Conservation (phyloP, 1,140 invertebrate species). For the Aporrectodea caliginosa region DNA sequence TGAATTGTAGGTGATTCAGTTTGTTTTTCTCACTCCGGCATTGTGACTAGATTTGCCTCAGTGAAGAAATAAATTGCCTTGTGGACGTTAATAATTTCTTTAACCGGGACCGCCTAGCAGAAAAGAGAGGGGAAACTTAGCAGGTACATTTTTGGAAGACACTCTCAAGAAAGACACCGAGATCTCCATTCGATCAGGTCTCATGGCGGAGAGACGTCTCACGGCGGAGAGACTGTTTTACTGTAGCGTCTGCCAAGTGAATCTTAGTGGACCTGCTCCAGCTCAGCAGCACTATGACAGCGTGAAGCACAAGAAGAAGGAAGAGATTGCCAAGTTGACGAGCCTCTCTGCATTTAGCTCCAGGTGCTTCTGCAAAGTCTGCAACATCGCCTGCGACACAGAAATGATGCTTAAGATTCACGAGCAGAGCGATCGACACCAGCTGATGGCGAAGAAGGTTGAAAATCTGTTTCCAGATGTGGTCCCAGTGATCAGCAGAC, state of each 20-base stretch:
- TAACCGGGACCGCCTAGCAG: too few relatives aligned
- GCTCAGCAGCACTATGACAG: constrained; percentile 5
- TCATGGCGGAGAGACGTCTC: too few relatives aligned
- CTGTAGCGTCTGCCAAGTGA: neutral
- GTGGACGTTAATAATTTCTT: too few relatives aligned
- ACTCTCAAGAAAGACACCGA: too few relatives aligned
- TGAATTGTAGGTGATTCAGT: too few relatives aligned
- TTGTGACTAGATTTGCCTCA: too few relatives aligned
- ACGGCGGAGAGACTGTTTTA: constrained; percentile 41
- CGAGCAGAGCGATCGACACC: too few relatives aligned
- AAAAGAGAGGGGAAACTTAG: too few relatives aligned
- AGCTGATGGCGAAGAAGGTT: neutral
- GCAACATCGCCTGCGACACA: neutral
- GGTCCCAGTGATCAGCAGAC: neutral
- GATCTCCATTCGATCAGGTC: too few relatives aligned
- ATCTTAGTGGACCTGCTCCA: neutral
- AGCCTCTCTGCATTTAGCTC: neutral
- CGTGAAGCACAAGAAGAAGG: constrained; percentile 6
- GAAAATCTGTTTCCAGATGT: neutral
- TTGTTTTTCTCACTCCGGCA: too few relatives aligned
- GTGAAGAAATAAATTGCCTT: too few relatives aligned
- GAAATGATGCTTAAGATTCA: neutral
- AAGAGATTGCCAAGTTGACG: neutral
- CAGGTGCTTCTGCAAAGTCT: neutral
- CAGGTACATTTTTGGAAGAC: too few relatives aligned